Percentiles rank a stretch among this genome's conserved stretches.
Conservation (phyloP, 2,888 invertebrate species). For the Pristionchus entomophagus region DNA sequence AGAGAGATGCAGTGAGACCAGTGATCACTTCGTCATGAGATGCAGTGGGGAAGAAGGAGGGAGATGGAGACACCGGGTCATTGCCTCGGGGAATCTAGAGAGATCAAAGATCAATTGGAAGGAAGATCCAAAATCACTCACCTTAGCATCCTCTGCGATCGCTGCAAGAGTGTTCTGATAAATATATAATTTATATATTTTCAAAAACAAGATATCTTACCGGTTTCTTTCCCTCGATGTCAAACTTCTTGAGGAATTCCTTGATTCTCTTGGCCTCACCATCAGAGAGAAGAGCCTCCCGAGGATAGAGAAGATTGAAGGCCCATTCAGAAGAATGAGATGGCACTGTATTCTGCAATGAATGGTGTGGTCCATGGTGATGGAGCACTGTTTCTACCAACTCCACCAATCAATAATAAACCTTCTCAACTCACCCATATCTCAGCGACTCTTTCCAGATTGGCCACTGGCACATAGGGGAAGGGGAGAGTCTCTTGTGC, state of each 20-base stretch:
- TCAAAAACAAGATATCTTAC: background rate
- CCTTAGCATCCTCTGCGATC: background rate
- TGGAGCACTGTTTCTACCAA: background rate
- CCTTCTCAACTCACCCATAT: slow-evolving; percentile 81
- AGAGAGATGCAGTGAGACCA: slow-evolving; percentile 9
- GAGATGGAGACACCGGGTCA: background rate
- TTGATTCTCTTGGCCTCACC: slow-evolving; percentile 84
- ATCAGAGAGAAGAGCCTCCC: slow-evolving; percentile 86
- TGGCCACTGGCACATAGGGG: slow-evolving; percentile 89
- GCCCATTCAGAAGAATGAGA: slow-evolving; percentile 83
- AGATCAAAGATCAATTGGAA: background rate
- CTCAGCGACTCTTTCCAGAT: slow-evolving; percentile 83
- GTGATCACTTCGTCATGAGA: slow-evolving; percentile 17
- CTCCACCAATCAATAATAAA: background rate
- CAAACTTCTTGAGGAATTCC: slow-evolving; percentile 68
- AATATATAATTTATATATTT: background rate
- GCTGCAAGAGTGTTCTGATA: background rate
- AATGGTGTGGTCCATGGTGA: too few relatives aligned
- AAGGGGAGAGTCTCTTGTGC: slow-evolving; percentile 80
- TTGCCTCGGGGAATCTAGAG: background rate
- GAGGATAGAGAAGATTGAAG: slow-evolving; percentile 88
- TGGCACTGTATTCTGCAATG: slow-evolving; percentile 84
- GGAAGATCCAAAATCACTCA: background rate
- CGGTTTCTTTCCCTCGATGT: slow-evolving; percentile 46
- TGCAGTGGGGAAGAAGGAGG: background rate